Evolutionary conservation across 1,140 invertebrate species (phyloP).

Genomic region (Hetaerina americana): DNA sequence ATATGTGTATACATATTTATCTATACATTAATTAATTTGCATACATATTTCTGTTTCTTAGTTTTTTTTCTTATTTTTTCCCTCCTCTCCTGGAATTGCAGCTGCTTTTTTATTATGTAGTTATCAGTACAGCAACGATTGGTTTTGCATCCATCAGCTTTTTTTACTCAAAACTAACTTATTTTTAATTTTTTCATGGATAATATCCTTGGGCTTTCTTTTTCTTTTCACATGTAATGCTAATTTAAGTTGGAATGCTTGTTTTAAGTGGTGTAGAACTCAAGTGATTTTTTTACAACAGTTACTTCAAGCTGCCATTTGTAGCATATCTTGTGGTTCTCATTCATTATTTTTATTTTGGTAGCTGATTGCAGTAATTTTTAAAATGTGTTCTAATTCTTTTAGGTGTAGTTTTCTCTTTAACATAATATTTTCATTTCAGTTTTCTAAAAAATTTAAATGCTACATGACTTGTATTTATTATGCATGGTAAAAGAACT

Average conservation of each 20-base stretch:
- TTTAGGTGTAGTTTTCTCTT: conserved; percentile 2
- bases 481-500: background rate
- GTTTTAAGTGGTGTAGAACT: background rate
- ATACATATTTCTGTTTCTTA: conserved; percentile 2
- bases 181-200: conserved; percentile 2
- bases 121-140: background rate
- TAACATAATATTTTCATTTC: conserved; percentile 2
- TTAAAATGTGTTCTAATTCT: conserved; percentile 1
- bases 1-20: too few relatives aligned
- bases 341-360: background rate
- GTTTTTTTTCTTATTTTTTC: conserved; percentile 2
- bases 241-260: conserved; percentile 4
- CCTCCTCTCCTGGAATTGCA: conserved; percentile 1
- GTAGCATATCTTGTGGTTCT: background rate
- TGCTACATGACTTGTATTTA: background rate
- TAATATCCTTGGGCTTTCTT: conserved; percentile 9
- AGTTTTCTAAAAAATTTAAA: background rate
- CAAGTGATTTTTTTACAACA: background rate
- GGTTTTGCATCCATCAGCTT: conserved; percentile 1
- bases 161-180: background rate
- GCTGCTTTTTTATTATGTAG: background rate
- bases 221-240: conserved; percentile 13
- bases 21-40: background rate
- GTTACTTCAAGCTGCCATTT: background rate
- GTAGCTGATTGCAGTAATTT: conserved; percentile 1